A percentile compares a stretch with the other conserved stretches of the same genome.
phyloP scores from a whole-genome alignment of 2,797 vertebrate genomes.

The Enoplosus armatus region DNA sequence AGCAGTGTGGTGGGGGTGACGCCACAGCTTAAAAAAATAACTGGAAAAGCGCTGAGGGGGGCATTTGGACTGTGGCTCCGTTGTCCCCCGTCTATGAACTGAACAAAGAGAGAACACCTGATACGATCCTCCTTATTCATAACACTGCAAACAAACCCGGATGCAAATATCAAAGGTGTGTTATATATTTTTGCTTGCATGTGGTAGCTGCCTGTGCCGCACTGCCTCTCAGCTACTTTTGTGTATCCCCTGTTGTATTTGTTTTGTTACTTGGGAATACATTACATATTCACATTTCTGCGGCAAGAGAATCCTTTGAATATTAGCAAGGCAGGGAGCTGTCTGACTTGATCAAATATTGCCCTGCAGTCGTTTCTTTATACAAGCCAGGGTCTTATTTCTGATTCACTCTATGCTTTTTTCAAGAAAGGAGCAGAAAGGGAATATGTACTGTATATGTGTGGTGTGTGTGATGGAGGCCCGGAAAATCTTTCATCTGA shows the following conservation, averaged over 20 bases:
- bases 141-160: conserved; percentile 33
- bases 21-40: background rate
- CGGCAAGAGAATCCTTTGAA: conserved; percentile 75
- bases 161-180: conserved; percentile 53
- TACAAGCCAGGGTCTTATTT: conserved; percentile 56
- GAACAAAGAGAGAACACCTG: conserved; percentile 38
- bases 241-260: conserved; percentile 70
- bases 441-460: conserved; percentile 20
- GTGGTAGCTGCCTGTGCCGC: conserved; percentile 36
- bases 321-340: conserved; percentile 73
- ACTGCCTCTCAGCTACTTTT: conserved; percentile 61
- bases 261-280: conserved; percentile 79
- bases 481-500: conserved; percentile 47
- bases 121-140: conserved; percentile 12
- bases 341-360: conserved; percentile 82
- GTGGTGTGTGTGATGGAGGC: conserved; percentile 23
- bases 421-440: conserved; percentile 39
- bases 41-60: background rate
- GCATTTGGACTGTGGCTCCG: background rate
- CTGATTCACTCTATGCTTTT: conserved; percentile 55
- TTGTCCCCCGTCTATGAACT: conserved; percentile 6
- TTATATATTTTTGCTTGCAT: conserved; percentile 51
- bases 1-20: background rate
- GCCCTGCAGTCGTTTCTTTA: conserved; percentile 74
- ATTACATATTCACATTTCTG: conserved; percentile 77